Base-by-base conservation (phyloP, 2,113 vertebrate species). In the Toxotes chatareus region DNA sequence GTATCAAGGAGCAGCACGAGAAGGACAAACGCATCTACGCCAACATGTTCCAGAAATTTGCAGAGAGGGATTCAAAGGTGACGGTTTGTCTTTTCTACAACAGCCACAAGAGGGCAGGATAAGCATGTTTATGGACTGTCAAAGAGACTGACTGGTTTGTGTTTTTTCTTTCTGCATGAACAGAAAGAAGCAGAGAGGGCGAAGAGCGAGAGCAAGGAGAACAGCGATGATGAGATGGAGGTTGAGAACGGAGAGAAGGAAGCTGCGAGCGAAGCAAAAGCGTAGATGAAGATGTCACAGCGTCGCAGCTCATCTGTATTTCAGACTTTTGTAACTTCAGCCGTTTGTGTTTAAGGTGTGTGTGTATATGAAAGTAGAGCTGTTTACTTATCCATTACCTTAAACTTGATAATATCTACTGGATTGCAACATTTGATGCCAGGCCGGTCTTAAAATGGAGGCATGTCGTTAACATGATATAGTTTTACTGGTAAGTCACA, bases 21-120 rank as follows among this genome's bases (percentile, higher is more conserved):
- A 96, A 96, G 74, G 98, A 99, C 90, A 99, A 99, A 65, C 97
- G 95, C 86, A 96, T 97, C 76, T 99, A 99, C 0, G 98, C 98
- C 88, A 99, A 99, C 91, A 99, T 99, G 98, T 99, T 99, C 87
- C 96, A 98, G 89, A 98, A 96, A 89, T 96, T 99, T 72, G 96
- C 96, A 16, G 97, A 97, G 85, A 95, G 96, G 70, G 97, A 99
- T 64, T 83, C 95, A 11, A 99, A 98, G 95, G 98, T 98, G 62
- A 94, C 77, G 1, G 8, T 2, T 44, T 46, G 32, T 62, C n/a
- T 51, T 78, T 66, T 72, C 23, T 64, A 34, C 31, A 78, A 13
- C 12, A 21, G 57, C 80, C 83, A 89, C 86, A 66, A 86, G 89
- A 56, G 56, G 86, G 82, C 11, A 63, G 53, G 7, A 76, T 38